Base-by-base conservation (phyloP, 2,797 vertebrate genomes). In the Calcarius lapponicus region DNA sequence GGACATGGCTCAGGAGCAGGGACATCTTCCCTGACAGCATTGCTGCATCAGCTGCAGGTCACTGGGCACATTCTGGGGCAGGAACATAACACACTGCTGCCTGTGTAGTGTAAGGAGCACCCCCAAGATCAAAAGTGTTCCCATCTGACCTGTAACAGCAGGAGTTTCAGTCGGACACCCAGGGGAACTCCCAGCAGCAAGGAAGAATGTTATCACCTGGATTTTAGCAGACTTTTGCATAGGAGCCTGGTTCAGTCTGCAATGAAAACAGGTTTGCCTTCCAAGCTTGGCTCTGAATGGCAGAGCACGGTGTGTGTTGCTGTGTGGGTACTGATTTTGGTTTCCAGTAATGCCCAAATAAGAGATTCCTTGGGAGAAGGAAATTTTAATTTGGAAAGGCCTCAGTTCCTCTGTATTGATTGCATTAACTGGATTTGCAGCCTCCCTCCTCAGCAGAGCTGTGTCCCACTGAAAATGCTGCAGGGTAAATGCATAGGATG, bases 51-150 rank as follows among this genome's bases (percentile, higher is more conserved):
- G 0, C 58, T 60, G 43, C 34, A 13, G 25, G 17, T 9, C n/a
- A 14, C n/a, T 14, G 29, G 38, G 80, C 45, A 13, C 51, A 7
- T 22, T 7, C 6, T 21, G 42, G 51, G 51, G 22, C 10, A 62
- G 75, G 40, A 74, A 42, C 1, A 0, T 0, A 3, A 13, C 0
- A 1, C 65, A 28, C 71, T 84, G 47, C 67, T 79, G 2, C n/a
- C 24, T 12, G 0, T 3, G 64, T 22, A 13, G 36, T 1, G 6
- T 0, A 12, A 53, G 50, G 57, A 86, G 48, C 83, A 80, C 40
- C 38, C 48, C 43, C 1, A 4, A 16, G 42, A 79, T 13, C 45
- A 7, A 5, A 40, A 0, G 3, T 21, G 53, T 36, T 51, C 17
- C 75, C 10, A 4, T 32, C 54, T 65, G 17, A 65, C 43, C 50